Evolutionary conservation across 1,140 invertebrate species (phyloP).

Genomic region (Antheraea mylitta): DNA sequence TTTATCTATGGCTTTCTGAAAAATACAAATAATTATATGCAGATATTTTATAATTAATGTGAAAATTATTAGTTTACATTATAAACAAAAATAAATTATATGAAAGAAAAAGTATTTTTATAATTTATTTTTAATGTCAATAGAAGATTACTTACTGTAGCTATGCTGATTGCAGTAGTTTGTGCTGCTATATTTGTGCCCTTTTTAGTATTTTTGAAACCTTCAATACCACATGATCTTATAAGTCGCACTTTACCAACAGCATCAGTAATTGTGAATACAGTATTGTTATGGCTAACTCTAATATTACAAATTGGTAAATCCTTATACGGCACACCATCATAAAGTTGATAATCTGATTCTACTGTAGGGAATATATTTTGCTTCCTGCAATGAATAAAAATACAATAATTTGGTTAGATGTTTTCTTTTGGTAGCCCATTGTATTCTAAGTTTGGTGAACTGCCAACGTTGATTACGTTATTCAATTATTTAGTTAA

Average conservation of each 20-base stretch:
- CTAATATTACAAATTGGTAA: constrained; percentile 91
- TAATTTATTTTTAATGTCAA: too few species aligned
- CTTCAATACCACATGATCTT: constrained; percentile 91
- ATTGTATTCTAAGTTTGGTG: too few species aligned
- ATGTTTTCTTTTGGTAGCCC: neutral
- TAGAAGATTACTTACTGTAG: constrained; percentile 78
- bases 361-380: constrained; percentile 87
- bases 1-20: constrained; percentile 85
- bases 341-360: constrained; percentile 86
- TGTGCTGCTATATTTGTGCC: constrained; percentile 98
- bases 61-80: too few species aligned
- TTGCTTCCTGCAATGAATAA: constrained; percentile 79
- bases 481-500: too few species aligned
- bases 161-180: constrained; percentile 90
- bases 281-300: constrained; percentile 92
- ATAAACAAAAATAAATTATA: too few species aligned
- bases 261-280: constrained; percentile 86
- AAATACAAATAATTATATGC: neutral
- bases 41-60: too few species aligned
- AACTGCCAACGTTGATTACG: too few species aligned
- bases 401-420: neutral
- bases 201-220: constrained; percentile 96
- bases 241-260: constrained; percentile 82
- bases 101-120: too few species aligned
- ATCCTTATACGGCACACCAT: constrained; percentile 88